Base-by-base conservation (phyloP, 2,113 vertebrate species). In the Zootoca vivipara region DNA sequence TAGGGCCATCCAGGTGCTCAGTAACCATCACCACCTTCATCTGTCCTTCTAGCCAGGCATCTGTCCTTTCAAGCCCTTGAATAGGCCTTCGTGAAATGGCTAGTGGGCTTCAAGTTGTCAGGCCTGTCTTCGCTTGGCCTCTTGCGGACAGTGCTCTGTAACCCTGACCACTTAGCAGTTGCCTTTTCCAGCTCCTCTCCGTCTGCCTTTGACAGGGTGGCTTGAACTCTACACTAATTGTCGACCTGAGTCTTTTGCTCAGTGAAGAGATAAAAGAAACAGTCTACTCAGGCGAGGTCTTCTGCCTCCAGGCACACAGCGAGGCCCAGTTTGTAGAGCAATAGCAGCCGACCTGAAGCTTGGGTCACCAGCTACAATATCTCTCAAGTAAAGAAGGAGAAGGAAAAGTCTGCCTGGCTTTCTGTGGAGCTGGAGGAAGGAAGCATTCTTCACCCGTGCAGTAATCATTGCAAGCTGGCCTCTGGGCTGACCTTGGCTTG, bases 291-390 rank as follows among this genome's bases (percentile, higher is more conserved):
- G 10, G 10, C 28, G 28, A 10, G 24, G 2, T 81, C 83, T 82
- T 90, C 90, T 82, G 58, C 24, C 15, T 85, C 42, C 28, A 70
- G 67, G 81, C 24, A 70, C 73, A 35, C 20, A 64, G n/a, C 24
- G 87, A 56, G 10, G 3, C 15, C n/a, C 93, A 10, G 80, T 82
- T 7, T 79, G 12, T 42, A 81, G 28, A 75, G 77, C 62, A 30
- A 82, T 89, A 46, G 24, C 62, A 86, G 52, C 64, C 88, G 46
- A 74, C 73, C 72, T 83, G 81, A 72, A 65, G 24, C 78, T 22
- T 82, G 46, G 84, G 24, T 56, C 42, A 38, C 6, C 73, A 20
- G 38, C 8, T 84, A 85, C n/a, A 4, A 0, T 65, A 42, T 82
- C 85, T 78, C 4, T n/a, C n/a, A 78, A 6, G 15, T 12, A 28